Percentiles rank a stretch among this genome's conserved stretches.
Evolutionary conservation across 2,888 invertebrate species (phyloP).

Genomic region (Cephalotes varians): DNA sequence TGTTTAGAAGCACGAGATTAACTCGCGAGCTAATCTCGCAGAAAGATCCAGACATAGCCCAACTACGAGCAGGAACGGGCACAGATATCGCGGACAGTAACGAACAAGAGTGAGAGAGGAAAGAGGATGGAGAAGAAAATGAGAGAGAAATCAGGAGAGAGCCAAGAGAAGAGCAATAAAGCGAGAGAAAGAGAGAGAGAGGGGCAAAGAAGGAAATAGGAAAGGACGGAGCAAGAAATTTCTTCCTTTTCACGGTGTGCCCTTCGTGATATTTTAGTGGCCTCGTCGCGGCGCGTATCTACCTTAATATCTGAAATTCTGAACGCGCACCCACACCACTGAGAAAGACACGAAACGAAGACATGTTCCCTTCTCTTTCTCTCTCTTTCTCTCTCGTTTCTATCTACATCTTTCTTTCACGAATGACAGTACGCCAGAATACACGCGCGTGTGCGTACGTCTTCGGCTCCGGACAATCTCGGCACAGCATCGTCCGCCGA

Average conservation of each 20-base stretch:
- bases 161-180: neutral
- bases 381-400: constrained; percentile 44
- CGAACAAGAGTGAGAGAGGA: neutral
- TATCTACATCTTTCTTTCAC: constrained; percentile 22
- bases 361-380: neutral
- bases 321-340: constrained; percentile 71
- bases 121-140: constrained; percentile 9
- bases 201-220: constrained; percentile 6
- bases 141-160: constrained; percentile 32
- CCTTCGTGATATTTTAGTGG: constrained; percentile 73
- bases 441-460: constrained; percentile 46
- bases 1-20: constrained; percentile 72
- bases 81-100: constrained; percentile 23
- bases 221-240: constrained; percentile 56
- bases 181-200: constrained; percentile 2
- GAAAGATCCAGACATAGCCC: constrained; percentile 71
- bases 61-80: constrained; percentile 56
- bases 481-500: constrained; percentile 83
- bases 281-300: constrained; percentile 66
- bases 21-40: constrained; percentile 72
- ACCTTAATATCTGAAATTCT: constrained; percentile 76
- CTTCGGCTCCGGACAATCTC: constrained; percentile 78
- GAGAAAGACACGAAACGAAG: constrained; percentile 50
- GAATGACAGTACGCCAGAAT: constrained; percentile 2
- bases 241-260: constrained; percentile 54